phyloP scores from a whole-genome alignment of 2,888 invertebrate species.

The Sepioteuthis lessoniana region DNA sequence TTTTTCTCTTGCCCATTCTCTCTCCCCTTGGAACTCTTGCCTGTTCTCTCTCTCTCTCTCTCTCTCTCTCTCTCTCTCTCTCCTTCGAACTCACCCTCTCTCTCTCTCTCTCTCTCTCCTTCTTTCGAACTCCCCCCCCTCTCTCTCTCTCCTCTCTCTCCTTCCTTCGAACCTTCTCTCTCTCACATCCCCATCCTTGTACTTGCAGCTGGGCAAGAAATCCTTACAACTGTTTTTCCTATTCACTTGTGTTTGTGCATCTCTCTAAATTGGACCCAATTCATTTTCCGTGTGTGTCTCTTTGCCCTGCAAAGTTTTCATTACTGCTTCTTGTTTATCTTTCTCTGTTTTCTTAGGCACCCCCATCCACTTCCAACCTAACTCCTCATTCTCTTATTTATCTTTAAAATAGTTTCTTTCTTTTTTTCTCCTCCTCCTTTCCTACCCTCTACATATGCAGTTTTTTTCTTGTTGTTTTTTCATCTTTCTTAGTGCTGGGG shows the following conservation, averaged over 20 bases:
- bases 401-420: background rate
- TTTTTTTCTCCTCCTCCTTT: background rate
- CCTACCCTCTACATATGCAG: background rate
- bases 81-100: background rate
- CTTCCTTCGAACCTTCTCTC: background rate
- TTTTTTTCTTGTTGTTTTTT: background rate
- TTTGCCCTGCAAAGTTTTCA: constrained; percentile 4
- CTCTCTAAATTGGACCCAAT: constrained; percentile 46
- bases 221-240: constrained; percentile 9
- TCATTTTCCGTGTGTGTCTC: constrained; percentile 43
- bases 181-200: background rate
- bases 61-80: background rate
- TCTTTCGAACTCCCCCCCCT: background rate
- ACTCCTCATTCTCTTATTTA: background rate
- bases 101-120: background rate
- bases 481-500: background rate
- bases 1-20: background rate
- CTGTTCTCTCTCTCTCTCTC: background rate
- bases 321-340: constrained; percentile 6
- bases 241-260: constrained; percentile 42
- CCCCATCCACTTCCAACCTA: background rate
- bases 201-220: background rate
- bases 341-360: constrained; percentile 24
- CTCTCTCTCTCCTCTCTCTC: background rate
- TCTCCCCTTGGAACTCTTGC: background rate